Base-by-base conservation (phyloP, 1,140 invertebrate species). In the Ceratina australensis region DNA sequence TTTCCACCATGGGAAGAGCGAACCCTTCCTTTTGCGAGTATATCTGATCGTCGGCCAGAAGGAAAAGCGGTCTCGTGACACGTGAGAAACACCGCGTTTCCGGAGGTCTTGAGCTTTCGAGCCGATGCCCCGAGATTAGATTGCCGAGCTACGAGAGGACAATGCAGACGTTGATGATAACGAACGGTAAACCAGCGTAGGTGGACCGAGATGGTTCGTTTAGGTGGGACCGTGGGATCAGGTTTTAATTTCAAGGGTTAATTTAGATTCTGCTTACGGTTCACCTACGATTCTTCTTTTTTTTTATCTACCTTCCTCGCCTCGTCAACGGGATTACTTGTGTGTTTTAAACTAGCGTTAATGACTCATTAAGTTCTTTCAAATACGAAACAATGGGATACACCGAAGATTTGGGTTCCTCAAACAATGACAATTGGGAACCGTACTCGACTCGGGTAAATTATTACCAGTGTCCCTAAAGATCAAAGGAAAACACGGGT, bases 31-130 rank as follows among this genome's bases (percentile, higher is more conserved):
- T 18, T 22, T 20, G 16, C 1, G 15, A 18, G 68, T n/a, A 42
- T 71, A 71, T 71, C 68, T 71, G 68, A 71, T 71, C 68, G 68
- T 42, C 52, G 67, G 26, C 20, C 54, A 33, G 67, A 13, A 42
- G 68, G 68, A 71, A 71, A 71, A 71, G 54, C 54, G 54, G 68
- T 71, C 59, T 54, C 68, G 68, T 71, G 68, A 71, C 54, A 71
- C 68, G 68, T 71, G 68, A 71, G 68, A 71, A 71, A 71, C 68
- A 54, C 54, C 68, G 54, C 50, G 68, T 60, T 71, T 71, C 68
- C 68, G 68, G 68, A 60, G 65, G 49, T 26, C 50, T 68, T 26
- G 56, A 49, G 50, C 72, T 67, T 66, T 60, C 73, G 64, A 76
- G 61, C 64, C 50, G 61, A 33, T 66, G n/a, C 61, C 26, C 10